Base-by-base conservation (phyloP, 2,888 invertebrate genomes). In the Dione vanillae region DNA sequence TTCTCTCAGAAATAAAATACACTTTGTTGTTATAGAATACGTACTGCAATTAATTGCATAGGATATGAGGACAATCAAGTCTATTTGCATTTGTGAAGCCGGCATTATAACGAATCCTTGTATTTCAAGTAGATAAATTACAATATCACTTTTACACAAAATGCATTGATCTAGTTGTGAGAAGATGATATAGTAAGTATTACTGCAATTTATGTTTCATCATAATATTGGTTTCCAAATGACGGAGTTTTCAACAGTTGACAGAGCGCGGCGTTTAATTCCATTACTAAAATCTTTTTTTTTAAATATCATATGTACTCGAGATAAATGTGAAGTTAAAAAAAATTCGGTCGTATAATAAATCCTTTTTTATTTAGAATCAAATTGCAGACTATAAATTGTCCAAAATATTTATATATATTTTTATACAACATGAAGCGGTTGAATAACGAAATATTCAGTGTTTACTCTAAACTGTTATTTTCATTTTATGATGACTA, bases 1-100 rank as follows among this genome's bases (percentile, higher is more conserved):
- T 27, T 2, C 2, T 27, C 27, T 27, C 5, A n/a, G n/a, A n/a
- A n/a, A n/a, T n/a, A n/a, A n/a, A n/a, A 27, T 27, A 27, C 27
- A 27, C 5, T 27, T 27, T 27, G 27, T 27, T n/a, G 54, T n/a
- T 35, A 27, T 27, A 9, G n/a, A 54, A 35, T n/a, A 35, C 35
- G 7, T n/a, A 35, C n/a, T 54, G 54, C 35, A 54, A 35, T 27
- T 20, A 82, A 82, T 76, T 76, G 75, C 72, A 74, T 74, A 69
- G 74, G 72, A 73, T 61, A 72, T 69, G 75, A 74, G 69, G 76
- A 83, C 85, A 88, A 88, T 87, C 86, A 86, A 83, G 81, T 82
- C 79, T 85, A 85, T 88, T 87, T 88, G 82, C 83, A 86, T 85
- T 86, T 83, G 82, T 82, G 84, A 81, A 82, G 83, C 84, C 80